These are phyloP conservation scores for Drosophila nr. fundita DNA, from an alignment of 2,888 invertebrate species.

Conservation along the genomic window DNA sequence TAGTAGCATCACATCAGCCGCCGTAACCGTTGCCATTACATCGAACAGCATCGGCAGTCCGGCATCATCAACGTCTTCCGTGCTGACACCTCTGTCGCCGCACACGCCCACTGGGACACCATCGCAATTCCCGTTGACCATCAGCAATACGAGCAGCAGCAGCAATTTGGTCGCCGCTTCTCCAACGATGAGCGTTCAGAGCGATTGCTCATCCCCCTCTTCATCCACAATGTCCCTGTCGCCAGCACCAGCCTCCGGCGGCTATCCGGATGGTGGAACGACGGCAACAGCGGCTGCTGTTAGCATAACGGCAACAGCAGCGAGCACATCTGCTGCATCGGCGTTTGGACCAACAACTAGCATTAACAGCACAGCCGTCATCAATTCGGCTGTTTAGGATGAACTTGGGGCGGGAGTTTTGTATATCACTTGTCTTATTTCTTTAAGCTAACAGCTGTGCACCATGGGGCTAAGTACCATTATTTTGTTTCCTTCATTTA, in stretches of 20 bases:
- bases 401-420: conserved; percentile 18
- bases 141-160: conserved; percentile 69
- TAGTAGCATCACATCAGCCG: conserved; percentile 19
- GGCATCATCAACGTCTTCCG: conserved; percentile 54
- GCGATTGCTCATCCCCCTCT: conserved; percentile 82
- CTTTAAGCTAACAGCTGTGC: conserved; percentile 51
- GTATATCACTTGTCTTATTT: conserved; percentile 44
- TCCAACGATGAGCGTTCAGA: conserved; percentile 82
- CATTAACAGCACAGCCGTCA: conserved; percentile 74
- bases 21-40: conserved; percentile 33
- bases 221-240: conserved; percentile 82
- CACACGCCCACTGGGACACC: conserved; percentile 79
- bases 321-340: conserved; percentile 73
- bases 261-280: conserved; percentile 68
- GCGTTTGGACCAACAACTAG: conserved; percentile 79
- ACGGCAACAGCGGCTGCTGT: conserved; percentile 73
- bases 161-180: conserved; percentile 75
- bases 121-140: conserved; percentile 68
- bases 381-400: conserved; percentile 83
- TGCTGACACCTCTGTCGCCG: conserved; percentile 78
- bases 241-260: conserved; percentile 77
- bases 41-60: conserved; percentile 57
- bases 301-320: conserved; percentile 82
- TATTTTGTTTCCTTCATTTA: conserved; percentile 63
- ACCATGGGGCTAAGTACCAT: conserved; percentile 63